Evolutionary conservation across 2,888 invertebrate genomes (phyloP).

Genomic region (Platycheirus albimanus): DNA sequence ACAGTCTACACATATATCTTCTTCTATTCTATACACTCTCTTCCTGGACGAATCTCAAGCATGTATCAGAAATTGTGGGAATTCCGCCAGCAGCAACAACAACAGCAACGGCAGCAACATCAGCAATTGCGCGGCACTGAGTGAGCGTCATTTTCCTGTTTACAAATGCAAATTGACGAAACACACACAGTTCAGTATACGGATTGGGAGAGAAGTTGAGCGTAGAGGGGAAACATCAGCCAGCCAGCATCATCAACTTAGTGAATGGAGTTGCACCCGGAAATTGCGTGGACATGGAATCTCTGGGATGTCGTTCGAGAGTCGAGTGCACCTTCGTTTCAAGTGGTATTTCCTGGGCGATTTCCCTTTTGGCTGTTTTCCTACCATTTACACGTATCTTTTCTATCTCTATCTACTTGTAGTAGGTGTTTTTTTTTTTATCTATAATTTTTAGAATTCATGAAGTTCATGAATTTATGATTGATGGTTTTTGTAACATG

Average conservation of each 20-base stretch:
- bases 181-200: slow-evolving; percentile 2
- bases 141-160: slow-evolving; percentile 59
- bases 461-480: slow-evolving; percentile 39
- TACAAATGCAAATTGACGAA: slow-evolving; percentile 61
- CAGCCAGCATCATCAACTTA: background rate
- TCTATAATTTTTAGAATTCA: background rate
- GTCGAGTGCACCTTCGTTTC: slow-evolving; percentile 50
- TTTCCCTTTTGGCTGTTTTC: slow-evolving; percentile 38
- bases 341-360: slow-evolving; percentile 60
- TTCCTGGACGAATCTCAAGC: slow-evolving; percentile 57
- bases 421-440: background rate
- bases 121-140: slow-evolving; percentile 8
- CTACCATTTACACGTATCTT: background rate
- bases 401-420: background rate
- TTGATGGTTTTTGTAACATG: slow-evolving; percentile 33
- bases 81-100: slow-evolving; percentile 52
- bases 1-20: background rate
- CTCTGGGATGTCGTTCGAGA: slow-evolving; percentile 21
- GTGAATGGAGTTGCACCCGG: slow-evolving; percentile 59
- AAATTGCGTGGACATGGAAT: slow-evolving; percentile 59
- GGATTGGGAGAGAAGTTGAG: background rate
- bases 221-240: background rate
- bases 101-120: slow-evolving; percentile 1
- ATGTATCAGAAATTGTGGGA: slow-evolving; percentile 69
- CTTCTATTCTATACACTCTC: slow-evolving; percentile 36